These are phyloP conservation scores for Phenganax subtilis DNA, from an alignment of 92 coral and sea anemone species.

Conservation along the genomic window DNA sequence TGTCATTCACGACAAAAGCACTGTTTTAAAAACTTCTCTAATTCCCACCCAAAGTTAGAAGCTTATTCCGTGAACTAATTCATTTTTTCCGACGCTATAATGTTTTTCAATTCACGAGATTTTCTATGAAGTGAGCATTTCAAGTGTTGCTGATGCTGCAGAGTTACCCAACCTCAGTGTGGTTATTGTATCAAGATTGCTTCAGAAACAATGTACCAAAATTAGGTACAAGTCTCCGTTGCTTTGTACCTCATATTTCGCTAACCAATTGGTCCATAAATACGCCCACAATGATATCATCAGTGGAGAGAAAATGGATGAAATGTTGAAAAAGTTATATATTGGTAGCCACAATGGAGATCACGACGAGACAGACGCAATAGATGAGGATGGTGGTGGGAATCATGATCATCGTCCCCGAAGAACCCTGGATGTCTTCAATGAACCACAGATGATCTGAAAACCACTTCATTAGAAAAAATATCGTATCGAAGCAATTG, in stretches of 20 bases:
- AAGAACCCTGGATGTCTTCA: neutral
- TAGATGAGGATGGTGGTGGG: neutral
- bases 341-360: neutral
- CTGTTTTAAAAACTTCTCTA: too few species aligned
- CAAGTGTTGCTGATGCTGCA: neutral
- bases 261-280: neutral
- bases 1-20: too few species aligned
- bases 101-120: conserved; percentile 26
- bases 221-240: conserved; percentile 19
- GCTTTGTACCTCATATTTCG: conserved; percentile 21
- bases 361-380: neutral
- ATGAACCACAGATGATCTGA: neutral
- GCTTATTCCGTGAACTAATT: too few species aligned
- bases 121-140: conserved; percentile 17
- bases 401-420: conserved; percentile 2
- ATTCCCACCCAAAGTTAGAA: too few species aligned
- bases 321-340: conserved; percentile 10
- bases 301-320: conserved; percentile 7
- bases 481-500: neutral
- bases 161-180: conserved; percentile 1
- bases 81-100: neutral
- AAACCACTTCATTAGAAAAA: neutral
- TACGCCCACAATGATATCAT: conserved; percentile 16
- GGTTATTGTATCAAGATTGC: conserved; percentile 6
- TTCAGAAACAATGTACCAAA: conserved; percentile 10